Base-by-base conservation (phyloP, 2,797 vertebrate species). In the Enteromius unitaeniatus region DNA sequence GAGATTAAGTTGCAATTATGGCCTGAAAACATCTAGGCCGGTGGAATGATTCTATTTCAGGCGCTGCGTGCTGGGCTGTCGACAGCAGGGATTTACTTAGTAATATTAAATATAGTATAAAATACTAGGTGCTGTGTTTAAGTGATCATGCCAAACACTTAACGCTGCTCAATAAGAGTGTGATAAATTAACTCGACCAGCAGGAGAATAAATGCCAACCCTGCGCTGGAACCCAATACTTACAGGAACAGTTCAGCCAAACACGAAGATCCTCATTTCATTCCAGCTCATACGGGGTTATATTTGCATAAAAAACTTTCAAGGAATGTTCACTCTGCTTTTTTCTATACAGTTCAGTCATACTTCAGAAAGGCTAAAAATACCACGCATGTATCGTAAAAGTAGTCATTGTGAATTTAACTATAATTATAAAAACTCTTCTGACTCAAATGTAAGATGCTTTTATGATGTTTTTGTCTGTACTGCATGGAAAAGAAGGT, bases 1-100 rank as follows among this genome's bases (percentile, higher is more conserved):
- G 81, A 88, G 85, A 88, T 88, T 88, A 88, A 88, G 86, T 82
- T 88, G 85, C 87, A 88, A 87, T 88, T 88, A 87, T 84, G 85
- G 81, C 73, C 85, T 86, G 86, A 87, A 85, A 88, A 84, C 87
- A 86, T 77, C n/a, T 67, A 77, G 85, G 76, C 78, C 53, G 73
- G 81, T 49, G 82, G 85, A 85, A 83, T 81, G 79, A 87, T 69
- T 77, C 84, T 85, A 82, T 85, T 84, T 74, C 84, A 60, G 82
- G 37, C 53, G 26, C 19, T 81, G 82, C 76, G 68, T 62, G 14
- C 74, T 82, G 84, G 79, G 79, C 49, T 42, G 40, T 69, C 60
- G 34, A 8, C 70, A 72, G 84, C 67, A 67, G 75, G 76, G 82
- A 82, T 83, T 76, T 81, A 86, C 74, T 86, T 86, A 88, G 82